Evolutionary conservation across 2,797 vertebrate species (phyloP).

Genomic region (Euthynnus affinis): DNA sequence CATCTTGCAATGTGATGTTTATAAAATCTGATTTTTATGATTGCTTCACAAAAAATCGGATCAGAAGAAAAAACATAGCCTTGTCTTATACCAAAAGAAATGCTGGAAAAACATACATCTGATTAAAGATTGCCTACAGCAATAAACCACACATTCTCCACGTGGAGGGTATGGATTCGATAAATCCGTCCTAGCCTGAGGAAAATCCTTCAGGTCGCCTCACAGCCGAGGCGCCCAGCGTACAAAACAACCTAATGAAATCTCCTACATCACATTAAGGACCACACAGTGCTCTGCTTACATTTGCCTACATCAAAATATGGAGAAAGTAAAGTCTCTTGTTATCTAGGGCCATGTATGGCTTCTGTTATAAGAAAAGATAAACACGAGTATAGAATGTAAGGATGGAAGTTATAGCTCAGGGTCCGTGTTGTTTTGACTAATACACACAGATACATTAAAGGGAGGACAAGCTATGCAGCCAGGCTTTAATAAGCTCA

Average conservation of each 20-base stretch:
- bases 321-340: not conserved
- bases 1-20: not conserved
- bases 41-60: not conserved
- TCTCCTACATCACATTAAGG: constrained; percentile 45
- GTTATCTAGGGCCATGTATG: constrained; percentile 1
- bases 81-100: not conserved
- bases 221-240: constrained; percentile 25
- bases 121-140: constrained; percentile 12
- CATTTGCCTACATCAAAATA: constrained; percentile 23
- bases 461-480: not conserved
- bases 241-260: constrained; percentile 42
- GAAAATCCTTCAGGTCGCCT: constrained; percentile 43
- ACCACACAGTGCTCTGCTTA: constrained; percentile 60
- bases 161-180: constrained; percentile 26
- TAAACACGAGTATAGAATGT: not conserved
- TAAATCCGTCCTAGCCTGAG: constrained; percentile 40
- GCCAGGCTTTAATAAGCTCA: not conserved
- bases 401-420: not conserved
- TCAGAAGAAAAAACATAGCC: not conserved
- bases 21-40: not conserved
- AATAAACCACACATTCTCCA: constrained; percentile 1
- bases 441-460: not conserved
- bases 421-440: not conserved
- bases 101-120: not conserved
- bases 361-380: constrained; percentile 22